Evolutionary conservation across 2,797 vertebrate species (phyloP).

Genomic region (Sebastolobus altivelis): DNA sequence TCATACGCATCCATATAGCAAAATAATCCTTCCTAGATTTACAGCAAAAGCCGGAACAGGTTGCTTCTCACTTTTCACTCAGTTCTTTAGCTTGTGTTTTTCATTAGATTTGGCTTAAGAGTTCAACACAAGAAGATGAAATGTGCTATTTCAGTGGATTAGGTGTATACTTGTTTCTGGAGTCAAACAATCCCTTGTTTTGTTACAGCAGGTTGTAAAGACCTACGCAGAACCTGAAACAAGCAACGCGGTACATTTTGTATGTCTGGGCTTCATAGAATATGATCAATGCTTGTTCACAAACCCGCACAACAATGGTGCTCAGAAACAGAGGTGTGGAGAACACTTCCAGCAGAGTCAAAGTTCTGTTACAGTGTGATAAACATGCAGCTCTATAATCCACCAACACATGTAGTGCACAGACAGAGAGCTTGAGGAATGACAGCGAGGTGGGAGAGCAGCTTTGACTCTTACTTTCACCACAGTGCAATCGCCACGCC

Average conservation of each 20-base stretch:
- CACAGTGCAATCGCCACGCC: slow-evolving; percentile 60
- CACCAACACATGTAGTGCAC: slow-evolving; percentile 18
- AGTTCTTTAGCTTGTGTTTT: slow-evolving; percentile 49
- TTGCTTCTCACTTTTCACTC: slow-evolving; percentile 38
- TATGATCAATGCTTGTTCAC: slow-evolving; percentile 12
- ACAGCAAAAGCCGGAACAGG: slow-evolving; percentile 26
- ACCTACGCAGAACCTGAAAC: slow-evolving; percentile 30
- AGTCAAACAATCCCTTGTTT: slow-evolving; percentile 44
- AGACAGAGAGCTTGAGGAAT: slow-evolving; percentile 35
- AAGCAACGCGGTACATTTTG: slow-evolving; percentile 6
- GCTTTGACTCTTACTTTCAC: slow-evolving; percentile 71
- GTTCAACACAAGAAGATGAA: slow-evolving; percentile 33
- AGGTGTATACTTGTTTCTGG: slow-evolving; percentile 38
- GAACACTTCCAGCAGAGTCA: slow-evolving; percentile 21
- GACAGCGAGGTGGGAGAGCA: slow-evolving; percentile 43
- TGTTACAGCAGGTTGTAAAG: slow-evolving; percentile 28
- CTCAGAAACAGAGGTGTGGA: slow-evolving; percentile 39
- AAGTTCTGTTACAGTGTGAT: slow-evolving; percentile 31
- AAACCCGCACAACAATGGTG: slow-evolving; percentile 8
- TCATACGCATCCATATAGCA: slow-evolving; percentile 6
- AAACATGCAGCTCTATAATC: slow-evolving; percentile 56
- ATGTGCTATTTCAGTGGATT: slow-evolving; percentile 37
- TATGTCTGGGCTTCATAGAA: background rate
- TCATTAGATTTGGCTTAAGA: slow-evolving; percentile 65
- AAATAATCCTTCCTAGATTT: slow-evolving; percentile 41